Evolutionary conservation across 2,888 invertebrate genomes (phyloP).

Genomic region (Tuberolachnus salignus): DNA sequence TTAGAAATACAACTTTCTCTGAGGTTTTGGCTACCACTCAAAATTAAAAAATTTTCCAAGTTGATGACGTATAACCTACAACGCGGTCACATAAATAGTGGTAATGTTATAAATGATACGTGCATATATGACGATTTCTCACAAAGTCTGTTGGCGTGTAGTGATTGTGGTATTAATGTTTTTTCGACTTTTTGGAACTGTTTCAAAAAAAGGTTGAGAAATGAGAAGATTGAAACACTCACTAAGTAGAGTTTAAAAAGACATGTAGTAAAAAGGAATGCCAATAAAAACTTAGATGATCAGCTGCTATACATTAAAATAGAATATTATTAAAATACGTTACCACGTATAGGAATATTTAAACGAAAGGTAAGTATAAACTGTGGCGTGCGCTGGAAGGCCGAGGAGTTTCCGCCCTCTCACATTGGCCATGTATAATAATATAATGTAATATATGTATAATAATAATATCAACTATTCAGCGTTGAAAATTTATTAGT

Average conservation of each 20-base stretch:
- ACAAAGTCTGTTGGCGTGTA: slow-evolving; percentile 20
- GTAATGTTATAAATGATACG: background rate
- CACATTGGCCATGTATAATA: too few relatives aligned
- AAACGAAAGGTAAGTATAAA: too few relatives aligned
- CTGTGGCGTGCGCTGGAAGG: too few relatives aligned
- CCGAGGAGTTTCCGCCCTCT: too few relatives aligned
- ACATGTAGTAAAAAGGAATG: background rate
- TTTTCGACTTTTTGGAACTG: background rate
- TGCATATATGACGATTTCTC: background rate
- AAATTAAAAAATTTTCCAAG: slow-evolving; percentile 17
- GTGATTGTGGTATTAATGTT: slow-evolving; percentile 2
- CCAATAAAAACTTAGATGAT: too few relatives aligned
- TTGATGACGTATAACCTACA: background rate
- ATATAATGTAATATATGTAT: too few relatives aligned
- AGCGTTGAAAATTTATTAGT: too few relatives aligned
- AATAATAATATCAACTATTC: too few relatives aligned
- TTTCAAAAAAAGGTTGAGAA: slow-evolving; percentile 14
- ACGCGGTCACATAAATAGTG: background rate
- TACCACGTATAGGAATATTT: too few relatives aligned
- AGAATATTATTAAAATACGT: too few relatives aligned
- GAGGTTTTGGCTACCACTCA: slow-evolving; percentile 8
- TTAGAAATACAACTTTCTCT: background rate
- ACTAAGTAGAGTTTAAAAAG: background rate
- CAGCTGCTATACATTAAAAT: too few relatives aligned
- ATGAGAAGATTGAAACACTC: background rate